Evolutionary conservation across 2,888 invertebrate genomes (phyloP).

Genomic region (Drosophila ustulata): DNA sequence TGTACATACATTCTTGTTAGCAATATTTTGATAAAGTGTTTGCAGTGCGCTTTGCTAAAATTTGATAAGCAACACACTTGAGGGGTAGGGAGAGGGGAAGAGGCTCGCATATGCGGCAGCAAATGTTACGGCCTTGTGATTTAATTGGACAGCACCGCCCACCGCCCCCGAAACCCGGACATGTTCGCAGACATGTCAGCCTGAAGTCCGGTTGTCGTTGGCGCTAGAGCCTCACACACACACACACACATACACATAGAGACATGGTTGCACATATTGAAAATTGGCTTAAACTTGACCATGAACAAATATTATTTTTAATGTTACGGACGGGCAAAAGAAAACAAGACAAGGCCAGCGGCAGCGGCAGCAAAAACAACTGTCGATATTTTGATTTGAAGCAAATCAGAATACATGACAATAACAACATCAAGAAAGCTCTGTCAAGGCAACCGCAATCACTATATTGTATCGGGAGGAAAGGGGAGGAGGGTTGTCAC

Average conservation of each 20-base stretch:
- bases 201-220: not conserved
- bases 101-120: slow-evolving; percentile 24
- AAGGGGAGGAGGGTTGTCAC: not conserved
- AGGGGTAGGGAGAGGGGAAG: not conserved
- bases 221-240: not conserved
- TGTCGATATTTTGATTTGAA: slow-evolving; percentile 56
- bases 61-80: slow-evolving; percentile 33
- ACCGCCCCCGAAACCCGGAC: not conserved
- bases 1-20: slow-evolving; percentile 19
- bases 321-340: slow-evolving; percentile 37
- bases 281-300: slow-evolving; percentile 75
- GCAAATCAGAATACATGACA: slow-evolving; percentile 34
- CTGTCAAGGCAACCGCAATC: slow-evolving; percentile 27
- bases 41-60: slow-evolving; percentile 18
- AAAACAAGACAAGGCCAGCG: slow-evolving; percentile 41
- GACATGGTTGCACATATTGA: slow-evolving; percentile 35
- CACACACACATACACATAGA: not conserved
- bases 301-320: slow-evolving; percentile 67
- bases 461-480: not conserved
- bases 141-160: slow-evolving; percentile 17
- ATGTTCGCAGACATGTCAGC: not conserved
- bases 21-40: slow-evolving; percentile 41
- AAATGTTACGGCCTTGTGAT: slow-evolving; percentile 33
- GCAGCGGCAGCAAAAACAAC: slow-evolving; percentile 17
- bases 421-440: slow-evolving; percentile 7